Conservation (phyloP, 2,113 vertebrate genomes). For the Semicossyphus pulcher region DNA sequence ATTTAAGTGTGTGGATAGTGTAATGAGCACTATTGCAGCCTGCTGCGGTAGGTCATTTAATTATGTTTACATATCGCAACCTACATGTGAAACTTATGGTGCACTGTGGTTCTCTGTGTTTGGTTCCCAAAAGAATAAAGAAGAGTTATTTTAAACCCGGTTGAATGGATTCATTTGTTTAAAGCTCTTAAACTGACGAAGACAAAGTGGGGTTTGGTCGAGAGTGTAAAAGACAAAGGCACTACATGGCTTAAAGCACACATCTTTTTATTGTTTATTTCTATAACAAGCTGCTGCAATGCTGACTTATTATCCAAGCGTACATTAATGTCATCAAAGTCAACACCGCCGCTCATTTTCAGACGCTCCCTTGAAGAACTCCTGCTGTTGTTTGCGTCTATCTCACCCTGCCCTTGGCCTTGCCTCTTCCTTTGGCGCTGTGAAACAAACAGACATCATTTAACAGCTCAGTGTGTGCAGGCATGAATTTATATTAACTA, state of each 20-base stretch:
- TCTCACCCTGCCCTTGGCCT: slow-evolving; percentile 79
- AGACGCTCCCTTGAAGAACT: slow-evolving; percentile 23
- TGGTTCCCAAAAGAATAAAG: slow-evolving; percentile 59
- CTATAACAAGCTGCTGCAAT: background rate
- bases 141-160: slow-evolving; percentile 51
- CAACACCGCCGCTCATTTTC: slow-evolving; percentile 1
- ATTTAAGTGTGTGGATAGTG: slow-evolving; percentile 55
- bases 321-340: background rate
- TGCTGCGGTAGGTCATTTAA: slow-evolving; percentile 20
- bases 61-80: slow-evolving; percentile 66
- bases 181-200: background rate
- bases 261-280: slow-evolving; percentile 47
- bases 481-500: background rate
- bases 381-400: slow-evolving; percentile 40
- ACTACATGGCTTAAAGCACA: background rate
- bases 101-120: slow-evolving; percentile 61
- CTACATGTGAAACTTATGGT: slow-evolving; percentile 47
- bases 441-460: slow-evolving; percentile 19
- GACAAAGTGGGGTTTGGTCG: too few species aligned
- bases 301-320: background rate
- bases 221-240: background rate
- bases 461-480: background rate
- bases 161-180: slow-evolving; percentile 14
- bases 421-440: slow-evolving; percentile 83
- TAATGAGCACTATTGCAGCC: slow-evolving; percentile 21